Base-by-base conservation (phyloP, 2,797 vertebrate species). In the Columba guinea region DNA sequence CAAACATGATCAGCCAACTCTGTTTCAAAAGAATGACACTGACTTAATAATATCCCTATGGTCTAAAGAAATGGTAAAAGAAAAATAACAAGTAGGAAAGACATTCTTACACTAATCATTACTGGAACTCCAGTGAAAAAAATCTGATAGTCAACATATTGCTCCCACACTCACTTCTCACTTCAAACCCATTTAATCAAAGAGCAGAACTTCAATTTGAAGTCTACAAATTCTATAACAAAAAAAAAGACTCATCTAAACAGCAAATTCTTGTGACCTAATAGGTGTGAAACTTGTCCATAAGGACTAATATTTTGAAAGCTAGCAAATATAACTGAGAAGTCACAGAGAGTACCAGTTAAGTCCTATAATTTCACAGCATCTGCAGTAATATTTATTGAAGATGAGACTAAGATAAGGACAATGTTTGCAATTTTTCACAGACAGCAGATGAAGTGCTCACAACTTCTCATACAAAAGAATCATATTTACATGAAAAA, bases 341-440 rank as follows among this genome's bases (percentile, higher is more conserved):
- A 91, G 22, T 51, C 52, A 75, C 1, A 81, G 16, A 87, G 13
- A 59, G 20, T 87, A 46, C 10, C 65, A 84, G 53, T 17, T 18
- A 89, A 85, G 30, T 64, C 22, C 27, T 58, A 3, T 10, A 68
- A 71, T 67, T 93, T 55, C 58, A 84, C 11, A 67, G 22, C 35
- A 84, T 44, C 65, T 86, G 37, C n/a, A 62, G 26, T 32, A 93
- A 35, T 60, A 91, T 60, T 81, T 91, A 86, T 7, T 58, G 56
- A 94, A 86, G 58, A 96, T 71, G 68, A 89, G 39, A 73, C 58
- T 62, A 84, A 68, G 30, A 71, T 37, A 59, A 94, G 90, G 30
- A 48, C 21, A 34, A 34, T 3, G 6, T 64, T 81, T 78, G 58
- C 16, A 24, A 27, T 63, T 80, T 90, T 77, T 68, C 60, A 82